phyloP scores from a whole-genome alignment of 2,797 vertebrate genomes.

The Mus spretus region DNA sequence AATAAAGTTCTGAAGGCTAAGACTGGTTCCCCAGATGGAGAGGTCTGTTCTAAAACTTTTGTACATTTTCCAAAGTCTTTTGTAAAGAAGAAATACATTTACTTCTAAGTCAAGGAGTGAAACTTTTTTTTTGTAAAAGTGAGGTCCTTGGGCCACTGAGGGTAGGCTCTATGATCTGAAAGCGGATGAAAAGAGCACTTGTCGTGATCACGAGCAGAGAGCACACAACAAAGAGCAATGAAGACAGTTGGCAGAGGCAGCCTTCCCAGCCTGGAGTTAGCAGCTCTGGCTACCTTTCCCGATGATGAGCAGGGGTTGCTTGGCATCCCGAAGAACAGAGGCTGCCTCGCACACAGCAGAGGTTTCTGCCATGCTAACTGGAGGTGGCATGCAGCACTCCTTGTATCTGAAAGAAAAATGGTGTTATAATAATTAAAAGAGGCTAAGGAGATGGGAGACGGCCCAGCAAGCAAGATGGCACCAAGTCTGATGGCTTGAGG shows the following conservation, averaged over 20 bases:
- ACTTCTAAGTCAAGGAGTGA: slow-evolving; percentile 17
- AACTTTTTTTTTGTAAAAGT: slow-evolving; percentile 12
- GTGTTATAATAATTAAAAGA: slow-evolving; percentile 39
- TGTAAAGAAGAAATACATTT: slow-evolving; percentile 29
- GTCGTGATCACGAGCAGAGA: slow-evolving; percentile 23
- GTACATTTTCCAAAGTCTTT: slow-evolving; percentile 33
- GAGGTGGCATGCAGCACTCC: slow-evolving; percentile 92
- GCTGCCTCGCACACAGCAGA: slow-evolving; percentile 89
- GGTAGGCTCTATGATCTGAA: slow-evolving; percentile 48
- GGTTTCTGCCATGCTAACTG: slow-evolving; percentile 91
- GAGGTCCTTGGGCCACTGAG: neutral
- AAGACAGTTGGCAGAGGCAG: neutral
- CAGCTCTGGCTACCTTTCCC: slow-evolving; percentile 94
- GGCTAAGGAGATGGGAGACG: neutral
- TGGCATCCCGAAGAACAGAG: slow-evolving; percentile 90
- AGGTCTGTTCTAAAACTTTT: slow-evolving; percentile 29
- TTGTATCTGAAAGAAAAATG: slow-evolving; percentile 76
- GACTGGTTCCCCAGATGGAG: slow-evolving; percentile 31
- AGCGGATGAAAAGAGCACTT: slow-evolving; percentile 1
- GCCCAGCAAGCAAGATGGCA: neutral
- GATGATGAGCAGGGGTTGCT: slow-evolving; percentile 94
- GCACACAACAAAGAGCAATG: slow-evolving; percentile 1
- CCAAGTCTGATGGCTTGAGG: too few species aligned
- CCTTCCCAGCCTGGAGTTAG: neutral
- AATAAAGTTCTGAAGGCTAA: slow-evolving; percentile 34